phyloP scores from a whole-genome alignment of 2,888 invertebrate genomes.

The Drosophila nr. perissopoda region DNA sequence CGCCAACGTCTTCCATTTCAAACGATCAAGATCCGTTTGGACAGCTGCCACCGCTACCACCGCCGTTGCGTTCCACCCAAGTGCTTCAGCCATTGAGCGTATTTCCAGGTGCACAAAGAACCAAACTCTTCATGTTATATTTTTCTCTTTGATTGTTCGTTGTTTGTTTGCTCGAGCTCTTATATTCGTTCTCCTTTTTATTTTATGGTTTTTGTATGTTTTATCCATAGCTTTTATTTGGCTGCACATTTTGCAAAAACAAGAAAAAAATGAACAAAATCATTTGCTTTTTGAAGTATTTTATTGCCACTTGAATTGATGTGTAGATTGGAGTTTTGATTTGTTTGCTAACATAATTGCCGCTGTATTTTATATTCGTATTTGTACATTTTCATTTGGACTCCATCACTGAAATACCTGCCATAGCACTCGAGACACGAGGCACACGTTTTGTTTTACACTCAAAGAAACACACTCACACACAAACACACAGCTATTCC shows the following conservation, averaged over 20 bases:
- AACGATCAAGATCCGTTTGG: constrained; percentile 85
- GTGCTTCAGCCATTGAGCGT: constrained; percentile 85
- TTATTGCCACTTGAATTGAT: constrained; percentile 72
- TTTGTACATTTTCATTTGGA: constrained; percentile 37
- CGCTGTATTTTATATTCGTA: constrained; percentile 36
- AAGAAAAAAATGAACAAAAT: constrained; percentile 2
- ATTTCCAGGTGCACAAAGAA: constrained; percentile 84
- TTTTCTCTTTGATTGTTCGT: constrained; percentile 30
- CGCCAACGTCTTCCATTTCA: constrained; percentile 85
- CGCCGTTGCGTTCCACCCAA: constrained; percentile 86
- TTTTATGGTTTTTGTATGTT: constrained; percentile 11
- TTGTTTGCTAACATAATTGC: constrained; percentile 56
- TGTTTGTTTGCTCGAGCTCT: constrained; percentile 51
- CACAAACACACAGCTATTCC: constrained; percentile 15
- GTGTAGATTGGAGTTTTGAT: constrained; percentile 71
- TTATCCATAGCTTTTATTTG: constrained; percentile 37
- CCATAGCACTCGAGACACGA: constrained; percentile 34
- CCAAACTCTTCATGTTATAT: constrained; percentile 1
- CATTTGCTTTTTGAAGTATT: constrained; percentile 52
- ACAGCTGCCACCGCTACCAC: constrained; percentile 85
- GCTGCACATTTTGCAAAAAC: constrained; percentile 34
- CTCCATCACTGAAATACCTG: constrained; percentile 38
- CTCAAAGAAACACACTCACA: constrained; percentile 1
- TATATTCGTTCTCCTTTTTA: constrained; percentile 17
- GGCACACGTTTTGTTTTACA: constrained; percentile 21